Conservation (phyloP, 2,113 vertebrate species). For the Crotalus tigris region DNA sequence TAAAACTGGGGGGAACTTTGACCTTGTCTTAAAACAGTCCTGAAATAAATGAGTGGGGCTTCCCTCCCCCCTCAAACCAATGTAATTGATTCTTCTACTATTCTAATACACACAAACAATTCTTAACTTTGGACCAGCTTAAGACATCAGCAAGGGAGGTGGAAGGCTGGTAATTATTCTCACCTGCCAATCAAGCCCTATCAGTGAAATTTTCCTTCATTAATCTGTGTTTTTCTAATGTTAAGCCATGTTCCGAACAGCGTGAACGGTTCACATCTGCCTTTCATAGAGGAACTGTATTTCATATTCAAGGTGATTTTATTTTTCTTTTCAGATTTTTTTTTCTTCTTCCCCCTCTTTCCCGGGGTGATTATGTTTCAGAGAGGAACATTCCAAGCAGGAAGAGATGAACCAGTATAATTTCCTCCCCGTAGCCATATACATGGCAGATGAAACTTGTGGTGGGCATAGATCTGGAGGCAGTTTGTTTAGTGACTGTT, state of each 20-base stretch:
- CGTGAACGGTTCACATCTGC: constrained; percentile 58
- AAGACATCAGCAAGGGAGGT: constrained; percentile 47
- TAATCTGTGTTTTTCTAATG: constrained; percentile 47
- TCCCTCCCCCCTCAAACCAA: not conserved
- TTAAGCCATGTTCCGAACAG: constrained; percentile 55
- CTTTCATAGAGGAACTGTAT: constrained; percentile 59
- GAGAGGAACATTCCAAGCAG: constrained; percentile 24
- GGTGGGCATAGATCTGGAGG: not conserved
- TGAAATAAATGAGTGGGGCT: not conserved
- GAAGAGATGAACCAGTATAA: constrained; percentile 1
- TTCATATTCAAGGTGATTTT: constrained; percentile 53
- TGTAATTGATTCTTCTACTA: constrained; percentile 8
- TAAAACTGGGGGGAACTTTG: not conserved
- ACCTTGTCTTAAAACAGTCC: not conserved
- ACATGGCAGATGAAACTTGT: not conserved
- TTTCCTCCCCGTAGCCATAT: not conserved
- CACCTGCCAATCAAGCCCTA: constrained; percentile 54
- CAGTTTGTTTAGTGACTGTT: no score
- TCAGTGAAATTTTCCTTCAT: constrained; percentile 40
- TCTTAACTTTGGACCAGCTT: constrained; percentile 37
- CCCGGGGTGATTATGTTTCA: constrained; percentile 44
- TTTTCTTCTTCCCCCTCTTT: not conserved
- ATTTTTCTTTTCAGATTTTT: not conserved
- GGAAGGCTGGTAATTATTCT: constrained; percentile 63
- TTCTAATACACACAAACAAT: constrained; percentile 55